A percentile compares a stretch with the other conserved stretches of the same genome.
These are phyloP conservation scores for Falco concolor DNA, from an alignment of 2,797 vertebrate genomes.

Conservation along the genomic window DNA sequence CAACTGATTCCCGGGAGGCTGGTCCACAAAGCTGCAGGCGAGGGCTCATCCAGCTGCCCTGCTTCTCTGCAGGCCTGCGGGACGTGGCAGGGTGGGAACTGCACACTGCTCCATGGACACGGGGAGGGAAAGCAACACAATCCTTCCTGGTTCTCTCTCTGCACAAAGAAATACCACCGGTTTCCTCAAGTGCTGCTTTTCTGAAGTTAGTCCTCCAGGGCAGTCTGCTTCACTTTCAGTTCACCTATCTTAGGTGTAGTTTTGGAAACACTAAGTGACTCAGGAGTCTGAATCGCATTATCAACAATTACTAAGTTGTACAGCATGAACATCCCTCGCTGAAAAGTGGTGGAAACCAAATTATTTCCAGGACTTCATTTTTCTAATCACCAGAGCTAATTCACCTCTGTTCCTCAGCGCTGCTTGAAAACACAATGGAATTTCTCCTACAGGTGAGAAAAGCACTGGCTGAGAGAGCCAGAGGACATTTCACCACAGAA, in stretches of 20 bases:
- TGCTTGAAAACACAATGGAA: not conserved
- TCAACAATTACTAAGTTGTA: not conserved
- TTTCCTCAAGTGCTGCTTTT: not conserved
- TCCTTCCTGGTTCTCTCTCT: not conserved
- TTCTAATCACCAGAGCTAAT: not conserved
- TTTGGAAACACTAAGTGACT: not conserved
- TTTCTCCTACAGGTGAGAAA: not conserved
- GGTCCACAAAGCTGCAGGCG: too few relatives aligned
- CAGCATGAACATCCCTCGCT: not conserved
- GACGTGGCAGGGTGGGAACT: not conserved
- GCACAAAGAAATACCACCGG: fast-evolving
- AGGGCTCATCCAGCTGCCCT: not conserved
- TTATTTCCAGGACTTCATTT: not conserved
- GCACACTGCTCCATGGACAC: fast-evolving
- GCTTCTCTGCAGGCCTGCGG: not conserved
- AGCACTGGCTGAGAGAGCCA: not conserved
- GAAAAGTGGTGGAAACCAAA: not conserved
- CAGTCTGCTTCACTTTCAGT: not conserved
- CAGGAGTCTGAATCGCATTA: not conserved
- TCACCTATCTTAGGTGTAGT: not conserved
- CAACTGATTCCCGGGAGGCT: fast-evolving
- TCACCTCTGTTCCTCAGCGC: not conserved
- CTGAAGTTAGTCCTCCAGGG: not conserved
- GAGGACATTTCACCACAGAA: not conserved
- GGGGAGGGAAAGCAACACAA: not conserved